Conservation (phyloP, 2,888 invertebrate species). For the Saturnia japonica region DNA sequence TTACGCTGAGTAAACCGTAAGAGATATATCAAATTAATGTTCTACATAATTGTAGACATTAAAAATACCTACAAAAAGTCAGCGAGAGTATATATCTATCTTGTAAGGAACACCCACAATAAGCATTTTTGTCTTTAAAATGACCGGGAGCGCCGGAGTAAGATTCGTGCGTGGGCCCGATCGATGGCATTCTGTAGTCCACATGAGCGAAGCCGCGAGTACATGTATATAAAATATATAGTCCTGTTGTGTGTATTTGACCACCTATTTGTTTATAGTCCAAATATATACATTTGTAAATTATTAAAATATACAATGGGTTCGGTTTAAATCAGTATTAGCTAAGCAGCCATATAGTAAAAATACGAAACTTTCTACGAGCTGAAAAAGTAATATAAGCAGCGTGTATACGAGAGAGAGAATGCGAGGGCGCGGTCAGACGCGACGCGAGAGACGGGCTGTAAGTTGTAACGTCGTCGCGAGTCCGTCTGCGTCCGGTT, state of each 20-base stretch:
- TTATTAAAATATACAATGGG: not conserved
- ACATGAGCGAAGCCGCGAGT: too few relatives aligned
- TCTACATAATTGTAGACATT: too few relatives aligned
- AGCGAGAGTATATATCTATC: too few relatives aligned
- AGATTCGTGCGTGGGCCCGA: too few relatives aligned
- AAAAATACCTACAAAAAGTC: too few relatives aligned
- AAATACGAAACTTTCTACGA: not conserved
- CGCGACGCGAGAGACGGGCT: conserved; percentile 28
- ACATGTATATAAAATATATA: not conserved
- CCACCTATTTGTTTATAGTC: not conserved
- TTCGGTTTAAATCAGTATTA: not conserved
- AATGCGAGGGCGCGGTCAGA: conserved; percentile 29
- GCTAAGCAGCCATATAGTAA: not conserved
- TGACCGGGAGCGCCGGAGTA: too few relatives aligned
- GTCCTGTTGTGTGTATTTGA: not conserved
- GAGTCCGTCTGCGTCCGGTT: conserved; percentile 47
- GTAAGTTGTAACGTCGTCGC: conserved; percentile 20
- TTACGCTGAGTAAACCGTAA: too few relatives aligned
- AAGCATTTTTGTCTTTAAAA: too few relatives aligned
- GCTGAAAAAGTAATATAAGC: conserved; percentile 33
- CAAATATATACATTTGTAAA: not conserved
- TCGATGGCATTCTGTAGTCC: too few relatives aligned
- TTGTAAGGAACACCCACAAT: too few relatives aligned
- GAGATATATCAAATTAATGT: too few relatives aligned
- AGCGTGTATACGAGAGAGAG: conserved; percentile 21